Percentiles rank a stretch among this genome's conserved stretches.
Evolutionary conservation across 2,888 invertebrate genomes (phyloP).

Genomic region (Rhyacophila evoluta): DNA sequence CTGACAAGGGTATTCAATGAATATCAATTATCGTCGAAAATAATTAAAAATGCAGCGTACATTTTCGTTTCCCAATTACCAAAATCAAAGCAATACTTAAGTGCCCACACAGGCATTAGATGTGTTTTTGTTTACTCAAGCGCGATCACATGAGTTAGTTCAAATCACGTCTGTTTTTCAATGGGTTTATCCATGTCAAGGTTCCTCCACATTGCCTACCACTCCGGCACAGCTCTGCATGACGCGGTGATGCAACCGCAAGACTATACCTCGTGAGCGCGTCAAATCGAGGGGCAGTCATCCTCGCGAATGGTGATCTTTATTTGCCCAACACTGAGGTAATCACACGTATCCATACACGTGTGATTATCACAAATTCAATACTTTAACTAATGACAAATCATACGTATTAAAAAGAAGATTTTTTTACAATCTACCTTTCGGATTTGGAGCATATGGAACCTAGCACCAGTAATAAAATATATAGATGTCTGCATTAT

Average conservation of each 20-base stretch:
- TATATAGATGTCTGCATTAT: too few relatives aligned
- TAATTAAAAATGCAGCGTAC: not conserved
- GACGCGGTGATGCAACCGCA: not conserved
- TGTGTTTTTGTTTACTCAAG: slow-evolving; percentile 36
- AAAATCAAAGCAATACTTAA: not conserved
- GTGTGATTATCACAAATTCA: not conserved
- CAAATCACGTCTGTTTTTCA: slow-evolving; percentile 34
- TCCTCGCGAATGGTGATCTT: not conserved
- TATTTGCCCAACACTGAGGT: not conserved
- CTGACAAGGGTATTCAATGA: not conserved
- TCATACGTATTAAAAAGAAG: too few relatives aligned
- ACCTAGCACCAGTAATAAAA: too few relatives aligned
- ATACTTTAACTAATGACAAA: not conserved
- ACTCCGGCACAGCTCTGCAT: not conserved
- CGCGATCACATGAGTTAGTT: slow-evolving; percentile 41
- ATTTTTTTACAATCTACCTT: too few relatives aligned
- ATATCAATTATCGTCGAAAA: not conserved
- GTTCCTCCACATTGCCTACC: slow-evolving; percentile 8
- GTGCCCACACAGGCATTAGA: not conserved
- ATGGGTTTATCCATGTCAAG: slow-evolving; percentile 44
- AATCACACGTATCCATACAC: not conserved
- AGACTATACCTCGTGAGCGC: not conserved
- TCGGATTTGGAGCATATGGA: too few relatives aligned
- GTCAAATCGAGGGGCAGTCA: not conserved
- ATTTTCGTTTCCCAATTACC: not conserved